Evolutionary conservation across 2,888 invertebrate species (phyloP).

Genomic region (Latrodectus hesperus): DNA sequence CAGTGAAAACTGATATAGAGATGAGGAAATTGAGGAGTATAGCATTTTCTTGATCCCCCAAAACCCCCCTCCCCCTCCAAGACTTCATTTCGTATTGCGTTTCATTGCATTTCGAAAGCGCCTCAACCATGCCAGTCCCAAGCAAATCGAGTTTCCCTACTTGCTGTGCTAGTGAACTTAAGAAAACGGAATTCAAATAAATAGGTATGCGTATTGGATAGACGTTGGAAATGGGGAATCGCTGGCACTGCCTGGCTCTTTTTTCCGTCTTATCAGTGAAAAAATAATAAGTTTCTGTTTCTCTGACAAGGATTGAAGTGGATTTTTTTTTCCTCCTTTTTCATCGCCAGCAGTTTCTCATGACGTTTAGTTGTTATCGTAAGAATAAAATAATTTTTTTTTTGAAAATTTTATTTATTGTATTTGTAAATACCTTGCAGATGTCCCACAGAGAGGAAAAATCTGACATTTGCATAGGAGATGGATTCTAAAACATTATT

Average conservation of each 20-base stretch:
- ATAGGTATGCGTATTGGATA: constrained; percentile 1
- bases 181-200: neutral
- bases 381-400: too few relatives aligned
- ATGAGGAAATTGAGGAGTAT: constrained; percentile 29
- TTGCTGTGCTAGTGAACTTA: constrained; percentile 28
- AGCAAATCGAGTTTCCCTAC: constrained; percentile 44
- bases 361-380: too few relatives aligned
- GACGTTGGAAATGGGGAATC: neutral
- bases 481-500: too few relatives aligned
- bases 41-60: neutral
- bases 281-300: constrained; percentile 1
- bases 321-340: neutral
- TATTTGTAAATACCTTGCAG: too few relatives aligned
- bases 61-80: neutral
- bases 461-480: too few relatives aligned
- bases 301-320: neutral
- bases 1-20: constrained; percentile 56
- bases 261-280: neutral
- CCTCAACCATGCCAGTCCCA: neutral
- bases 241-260: neutral
- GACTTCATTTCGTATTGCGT: constrained; percentile 45
- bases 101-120: constrained; percentile 17
- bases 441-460: too few relatives aligned
- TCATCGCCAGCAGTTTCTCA: too few relatives aligned
- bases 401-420: too few relatives aligned